Percentiles rank a stretch among this genome's conserved stretches.
These are phyloP conservation scores for Triplophysa tibetana DNA, from an alignment of 2,113 vertebrate species.

Conservation along the genomic window DNA sequence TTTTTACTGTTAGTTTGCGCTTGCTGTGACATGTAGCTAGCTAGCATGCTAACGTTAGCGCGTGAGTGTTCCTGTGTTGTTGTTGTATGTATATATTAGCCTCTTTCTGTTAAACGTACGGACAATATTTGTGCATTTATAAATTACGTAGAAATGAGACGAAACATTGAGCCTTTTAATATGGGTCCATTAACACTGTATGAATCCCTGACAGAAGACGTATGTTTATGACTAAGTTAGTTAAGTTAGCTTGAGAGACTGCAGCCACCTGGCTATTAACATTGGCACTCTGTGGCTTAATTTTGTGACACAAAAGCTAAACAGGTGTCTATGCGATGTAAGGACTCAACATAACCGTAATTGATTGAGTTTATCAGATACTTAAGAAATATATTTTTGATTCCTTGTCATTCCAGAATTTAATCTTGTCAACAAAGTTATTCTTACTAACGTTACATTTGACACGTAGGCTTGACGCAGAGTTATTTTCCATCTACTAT, in stretches of 20 bases:
- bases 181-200: neutral
- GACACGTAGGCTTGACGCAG: neutral
- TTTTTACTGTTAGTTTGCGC: neutral
- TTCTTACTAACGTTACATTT: neutral
- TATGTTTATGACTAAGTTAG: neutral
- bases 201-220: neutral
- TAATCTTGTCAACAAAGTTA: no score
- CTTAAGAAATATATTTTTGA: no score
- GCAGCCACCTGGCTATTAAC: neutral
- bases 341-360: neutral
- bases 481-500: no score
- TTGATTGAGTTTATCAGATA: no score
- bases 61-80: neutral
- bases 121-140: no score
- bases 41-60: slow-evolving; percentile 10
- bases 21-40: neutral
- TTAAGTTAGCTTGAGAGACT: neutral
- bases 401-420: no score
- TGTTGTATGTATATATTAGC: neutral
- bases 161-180: neutral
- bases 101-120: no score
- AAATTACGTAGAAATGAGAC: no score
- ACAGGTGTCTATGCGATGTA: neutral
- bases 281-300: neutral
- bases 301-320: neutral